Evolutionary conservation across 2,113 vertebrate species (phyloP).

Genomic region (Toxotes jaculatrix): DNA sequence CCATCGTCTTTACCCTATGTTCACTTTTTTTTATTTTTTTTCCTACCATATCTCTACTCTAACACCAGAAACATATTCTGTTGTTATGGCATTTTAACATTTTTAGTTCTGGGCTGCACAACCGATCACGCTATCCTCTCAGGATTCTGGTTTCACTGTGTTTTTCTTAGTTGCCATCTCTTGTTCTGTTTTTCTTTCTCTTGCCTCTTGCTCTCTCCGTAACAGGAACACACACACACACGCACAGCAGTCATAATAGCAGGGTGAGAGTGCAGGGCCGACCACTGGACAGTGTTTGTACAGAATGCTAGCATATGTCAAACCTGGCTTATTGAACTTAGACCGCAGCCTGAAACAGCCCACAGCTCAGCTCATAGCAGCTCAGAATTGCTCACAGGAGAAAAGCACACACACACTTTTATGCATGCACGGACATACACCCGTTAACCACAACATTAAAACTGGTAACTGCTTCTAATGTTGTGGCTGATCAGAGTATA

Average conservation of each 20-base stretch:
- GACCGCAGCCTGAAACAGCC: conserved; percentile 77
- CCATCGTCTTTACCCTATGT: not conserved
- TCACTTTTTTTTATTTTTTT: not conserved
- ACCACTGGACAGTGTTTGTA: conserved; percentile 75
- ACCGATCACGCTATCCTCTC: conserved; percentile 26
- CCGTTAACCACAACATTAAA: too few species aligned
- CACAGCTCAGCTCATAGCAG: conserved; percentile 53
- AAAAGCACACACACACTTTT: conserved; percentile 33
- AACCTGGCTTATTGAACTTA: conserved; percentile 76
- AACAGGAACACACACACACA: conserved; percentile 47
- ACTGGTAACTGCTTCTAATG: too few species aligned
- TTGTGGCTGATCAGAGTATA: too few species aligned
- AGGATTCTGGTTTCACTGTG: conserved; percentile 42
- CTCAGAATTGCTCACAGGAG: conserved; percentile 42
- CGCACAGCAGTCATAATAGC: conserved; percentile 64
- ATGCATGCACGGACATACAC: conserved; percentile 41
- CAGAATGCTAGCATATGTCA: conserved; percentile 80
- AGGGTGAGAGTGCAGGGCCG: conserved; percentile 62
- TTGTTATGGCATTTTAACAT: conserved; percentile 22
- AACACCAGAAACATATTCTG: not conserved
- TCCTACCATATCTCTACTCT: not conserved
- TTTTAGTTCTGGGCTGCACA: conserved; percentile 39
- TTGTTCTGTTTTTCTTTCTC: conserved; percentile 59
- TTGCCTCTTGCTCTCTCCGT: conserved; percentile 33
- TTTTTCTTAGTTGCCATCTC: conserved; percentile 50